phyloP scores from a whole-genome alignment of 2,113 vertebrate species.

The Emydocephalus ijimae region DNA sequence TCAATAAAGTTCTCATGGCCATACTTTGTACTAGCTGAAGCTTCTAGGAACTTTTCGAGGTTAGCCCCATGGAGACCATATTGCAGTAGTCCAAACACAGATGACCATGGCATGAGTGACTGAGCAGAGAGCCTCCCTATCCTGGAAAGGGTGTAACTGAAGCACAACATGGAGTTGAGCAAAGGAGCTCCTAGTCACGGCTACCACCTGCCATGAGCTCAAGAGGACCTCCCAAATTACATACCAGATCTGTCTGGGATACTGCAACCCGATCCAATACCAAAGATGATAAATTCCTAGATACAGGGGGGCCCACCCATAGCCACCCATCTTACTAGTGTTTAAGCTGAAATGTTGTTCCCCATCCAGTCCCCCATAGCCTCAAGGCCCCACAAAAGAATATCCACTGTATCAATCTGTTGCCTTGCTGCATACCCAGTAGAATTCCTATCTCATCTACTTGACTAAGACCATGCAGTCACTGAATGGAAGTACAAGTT shows the following conservation, averaged over 20 bases:
- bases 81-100: too few relatives aligned
- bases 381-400: background rate
- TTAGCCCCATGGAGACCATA: background rate
- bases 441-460: background rate
- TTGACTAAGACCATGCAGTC: background rate
- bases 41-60: background rate
- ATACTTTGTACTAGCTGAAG: background rate
- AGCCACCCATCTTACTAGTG: background rate
- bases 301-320: background rate
- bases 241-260: background rate
- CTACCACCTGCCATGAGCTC: background rate
- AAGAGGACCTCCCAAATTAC: background rate
- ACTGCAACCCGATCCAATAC: too few relatives aligned
- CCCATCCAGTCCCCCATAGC: background rate
- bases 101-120: background rate
- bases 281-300: too few relatives aligned
- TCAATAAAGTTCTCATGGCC: background rate
- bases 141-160: background rate
- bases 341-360: background rate
- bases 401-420: background rate
- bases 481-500: background rate
- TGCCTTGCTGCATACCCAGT: background rate
- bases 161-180: background rate
- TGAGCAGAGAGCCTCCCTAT: background rate
- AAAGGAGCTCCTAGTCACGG: background rate